Evolutionary conservation across 2,113 vertebrate species (phyloP), one percentile per base, ranked within the genome.

Genomic region (Colistium nudipinnis): DNA sequence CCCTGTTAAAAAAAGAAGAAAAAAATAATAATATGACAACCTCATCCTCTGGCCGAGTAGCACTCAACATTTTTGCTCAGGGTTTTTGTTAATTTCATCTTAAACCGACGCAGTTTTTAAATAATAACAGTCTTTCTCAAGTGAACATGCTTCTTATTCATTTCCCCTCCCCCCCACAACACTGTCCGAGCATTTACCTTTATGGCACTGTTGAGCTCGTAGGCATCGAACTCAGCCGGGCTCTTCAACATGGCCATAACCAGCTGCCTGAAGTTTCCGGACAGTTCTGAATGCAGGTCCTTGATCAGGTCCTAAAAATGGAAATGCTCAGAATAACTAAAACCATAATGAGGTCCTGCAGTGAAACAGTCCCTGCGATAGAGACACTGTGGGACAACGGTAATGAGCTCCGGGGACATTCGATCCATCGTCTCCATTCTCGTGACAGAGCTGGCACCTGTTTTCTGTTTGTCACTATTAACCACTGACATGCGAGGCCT

Each of bases 231-330:
- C 79, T 95, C 89, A 55, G 93, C 2, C 0, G 95, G 95, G 3
- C 91, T 90, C 90, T 97, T 98, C 94, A 99, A 80, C 92, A 95
- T 93, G 76, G 96, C 94, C 89, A 99, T 90, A 81, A 99, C 90
- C 6, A 97, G 77, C 85, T 84, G 98, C 92, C 97, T 96, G 75
- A 99, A 99, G 88, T 99, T 96, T 36, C 98, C 98, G 10, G 98
- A 99, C 28, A 99, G 90, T 70, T 99, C 98, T 28, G 97, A 99
- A 75, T 97, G 95, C 70, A 99, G 92, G 74, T 99, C 98, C 87
- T 99, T 99, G 84, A 97, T 89, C 81, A 99, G 93, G 90, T 99
- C 98, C 98, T 99, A 84, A 39, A 88, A 85, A 71, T 4, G 2
- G 49, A 74, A 70, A 81, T 30, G 51, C n/a, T 78, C 76, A 12